Base-by-base conservation (phyloP, 2,113 vertebrate species). In the Pluvianellus socialis region DNA sequence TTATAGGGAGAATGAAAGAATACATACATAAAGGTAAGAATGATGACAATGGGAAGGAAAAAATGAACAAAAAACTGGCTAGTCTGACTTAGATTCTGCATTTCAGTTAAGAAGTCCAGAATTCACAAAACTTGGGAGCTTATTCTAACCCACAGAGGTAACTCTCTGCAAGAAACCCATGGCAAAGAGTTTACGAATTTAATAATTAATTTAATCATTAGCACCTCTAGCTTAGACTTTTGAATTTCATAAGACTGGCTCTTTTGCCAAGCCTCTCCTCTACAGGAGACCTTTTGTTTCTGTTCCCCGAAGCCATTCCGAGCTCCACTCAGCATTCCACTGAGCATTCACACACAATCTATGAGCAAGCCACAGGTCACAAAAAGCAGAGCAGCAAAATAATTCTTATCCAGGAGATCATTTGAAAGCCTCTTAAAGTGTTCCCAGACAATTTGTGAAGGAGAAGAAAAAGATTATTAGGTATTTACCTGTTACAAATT, bases 331-430 rank as follows among this genome's bases (percentile, higher is more conserved):
- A 55, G 65, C 65, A 74, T 91, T 95, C 79, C 33, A 47, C 40
- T 49, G 82, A 68, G 68, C 50, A 35, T 55, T 63, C 63, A 33
- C 59, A 82, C 45, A 40, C 58, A 71, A 74, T 45, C 72, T 58
- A 23, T 79, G 83, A 81, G 66, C 71, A 86, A 95, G 62, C 49
- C 50, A 75, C 75, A 70, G 49, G 77, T 87, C 87, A 95, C 55
- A 45, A 66, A 88, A 90, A 92, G 56, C 35, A 76, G 50, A 88
- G 38, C 52, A 90, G 65, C 38, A 83, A 96, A 95, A 92, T 77
- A 94, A 88, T 92, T 95, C 76, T 81, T 86, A 93, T 74, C 79
- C 63, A 88, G 56, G 47, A 91, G 63, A 90, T 83, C 55, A 83
- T 92, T 19, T 83, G 86, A 86, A 94, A 95, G 26, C n/a, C 88